These are phyloP conservation scores for Oxygymnocypris stewartii DNA, from an alignment of 2,113 vertebrate genomes.

Conservation along the genomic window DNA sequence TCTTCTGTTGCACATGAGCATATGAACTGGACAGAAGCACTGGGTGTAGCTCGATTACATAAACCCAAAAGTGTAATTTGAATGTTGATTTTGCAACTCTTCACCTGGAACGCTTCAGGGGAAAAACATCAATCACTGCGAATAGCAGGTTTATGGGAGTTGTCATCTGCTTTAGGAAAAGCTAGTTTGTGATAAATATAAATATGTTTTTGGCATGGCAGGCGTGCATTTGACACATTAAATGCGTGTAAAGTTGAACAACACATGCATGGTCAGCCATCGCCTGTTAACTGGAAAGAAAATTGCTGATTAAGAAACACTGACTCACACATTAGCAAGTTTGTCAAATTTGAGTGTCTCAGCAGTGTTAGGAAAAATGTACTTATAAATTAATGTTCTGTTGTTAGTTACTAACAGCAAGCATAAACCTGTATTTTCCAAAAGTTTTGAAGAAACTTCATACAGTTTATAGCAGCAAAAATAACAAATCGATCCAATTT, in stretches of 20 bases:
- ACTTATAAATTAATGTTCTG: background rate
- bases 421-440: background rate
- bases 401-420: background rate
- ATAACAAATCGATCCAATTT: too few species aligned
- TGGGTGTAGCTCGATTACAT: slow-evolving; percentile 25
- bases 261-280: background rate
- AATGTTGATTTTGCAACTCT: slow-evolving; percentile 22
- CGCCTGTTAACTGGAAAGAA: slow-evolving; percentile 6
- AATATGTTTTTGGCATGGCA: background rate
- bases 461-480: background rate
- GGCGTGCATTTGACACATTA: background rate
- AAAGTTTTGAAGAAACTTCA: background rate
- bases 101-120: background rate
- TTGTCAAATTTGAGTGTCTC: background rate
- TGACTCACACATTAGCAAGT: background rate
- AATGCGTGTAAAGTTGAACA: background rate
- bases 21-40: slow-evolving; percentile 10
- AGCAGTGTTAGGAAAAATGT: background rate
- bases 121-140: background rate
- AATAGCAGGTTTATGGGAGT: background rate
- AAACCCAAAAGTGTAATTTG: background rate
- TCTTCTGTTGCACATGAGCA: background rate
- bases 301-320: slow-evolving; percentile 39
- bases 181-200: background rate
- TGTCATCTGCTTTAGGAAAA: background rate